Evolutionary conservation across 2,113 vertebrate genomes (phyloP).

Genomic region (Mola mola): DNA sequence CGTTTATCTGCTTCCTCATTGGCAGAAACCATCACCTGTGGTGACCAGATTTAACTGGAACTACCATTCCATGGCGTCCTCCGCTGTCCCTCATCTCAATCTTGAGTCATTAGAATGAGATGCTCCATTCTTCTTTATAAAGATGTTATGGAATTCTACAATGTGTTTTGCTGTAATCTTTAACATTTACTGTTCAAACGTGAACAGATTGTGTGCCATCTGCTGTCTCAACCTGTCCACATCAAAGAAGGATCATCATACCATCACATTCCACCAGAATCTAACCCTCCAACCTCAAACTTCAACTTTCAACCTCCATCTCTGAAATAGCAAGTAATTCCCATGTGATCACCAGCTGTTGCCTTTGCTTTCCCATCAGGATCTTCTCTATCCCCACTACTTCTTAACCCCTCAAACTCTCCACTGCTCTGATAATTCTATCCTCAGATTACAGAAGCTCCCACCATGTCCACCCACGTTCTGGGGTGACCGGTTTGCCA

Average conservation of each 20-base stretch:
- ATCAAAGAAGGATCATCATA: conserved; percentile 65
- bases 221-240: conserved; percentile 59
- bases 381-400: conserved; percentile 67
- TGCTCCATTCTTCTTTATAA: conserved; percentile 52
- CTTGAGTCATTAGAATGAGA: conserved; percentile 59
- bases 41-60: conserved; percentile 54
- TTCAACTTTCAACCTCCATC: conserved; percentile 76
- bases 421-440: conserved; percentile 86
- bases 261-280: conserved; percentile 80
- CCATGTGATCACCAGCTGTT: conserved; percentile 73
- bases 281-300: conserved; percentile 66
- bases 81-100: conserved; percentile 73
- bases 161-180: conserved; percentile 51
- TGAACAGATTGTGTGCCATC: conserved; percentile 67
- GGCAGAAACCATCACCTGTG: conserved; percentile 67
- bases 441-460: conserved; percentile 95
- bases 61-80: conserved; percentile 72
- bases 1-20: conserved; percentile 60
- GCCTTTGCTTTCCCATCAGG: conserved; percentile 79
- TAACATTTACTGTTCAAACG: conserved; percentile 62
- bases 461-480: conserved; percentile 87
- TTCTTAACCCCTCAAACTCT: conserved; percentile 77
- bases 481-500: conserved; percentile 80
- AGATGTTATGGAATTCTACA: conserved; percentile 46
- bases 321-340: conserved; percentile 67